Base-by-base conservation (phyloP, 2,797 vertebrate genomes). In the Etheostoma nigrum region DNA sequence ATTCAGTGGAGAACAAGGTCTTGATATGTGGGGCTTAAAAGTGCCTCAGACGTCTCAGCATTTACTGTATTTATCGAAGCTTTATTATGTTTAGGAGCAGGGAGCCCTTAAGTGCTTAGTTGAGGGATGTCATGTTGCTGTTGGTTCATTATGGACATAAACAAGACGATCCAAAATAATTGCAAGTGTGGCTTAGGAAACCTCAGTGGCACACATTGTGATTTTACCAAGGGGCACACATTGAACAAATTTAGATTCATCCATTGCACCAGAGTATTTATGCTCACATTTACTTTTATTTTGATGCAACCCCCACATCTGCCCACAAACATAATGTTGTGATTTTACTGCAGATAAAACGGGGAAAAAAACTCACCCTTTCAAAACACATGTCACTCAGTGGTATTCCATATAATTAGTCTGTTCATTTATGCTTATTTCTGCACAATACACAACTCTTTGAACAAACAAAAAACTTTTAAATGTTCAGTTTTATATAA, bases 201-300 rank as follows among this genome's bases (percentile, higher is more conserved):
- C 88, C 86, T 90, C 88, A 87, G 83, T 81, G 89, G 90, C 84
- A 84, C 80, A 79, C 78, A 78, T 91, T 91, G 84, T 90, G 85
- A 91, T 91, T 90, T 78, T 69, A 87, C 62, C 78, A 80, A 83
- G 74, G 73, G 74, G 86, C 93, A 92, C 93, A 95, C 85, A 92
- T 89, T 94, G 92, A 93, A 93, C 86, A 84, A 47, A 94, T 94
- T 94, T 94, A 91, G 89, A 81, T 84, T 65, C 78, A 75, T 83
- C 78, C 74, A 59, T 60, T 86, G 81, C 84, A 77, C 84, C 76
- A 64, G 67, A 85, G 71, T 88, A 83, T 86, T 91, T 89, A 87
- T 83, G 80, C 91, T 89, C 85, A 74, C 86, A 83, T 89, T 91
- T 85, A 89, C 79, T 94, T 93, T 92, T 89, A 92, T 93, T 96